A percentile compares a stretch with the other conserved stretches of the same genome.
Conservation (phyloP, 64 coral and sea anemone species). For the Montipora sp. region DNA sequence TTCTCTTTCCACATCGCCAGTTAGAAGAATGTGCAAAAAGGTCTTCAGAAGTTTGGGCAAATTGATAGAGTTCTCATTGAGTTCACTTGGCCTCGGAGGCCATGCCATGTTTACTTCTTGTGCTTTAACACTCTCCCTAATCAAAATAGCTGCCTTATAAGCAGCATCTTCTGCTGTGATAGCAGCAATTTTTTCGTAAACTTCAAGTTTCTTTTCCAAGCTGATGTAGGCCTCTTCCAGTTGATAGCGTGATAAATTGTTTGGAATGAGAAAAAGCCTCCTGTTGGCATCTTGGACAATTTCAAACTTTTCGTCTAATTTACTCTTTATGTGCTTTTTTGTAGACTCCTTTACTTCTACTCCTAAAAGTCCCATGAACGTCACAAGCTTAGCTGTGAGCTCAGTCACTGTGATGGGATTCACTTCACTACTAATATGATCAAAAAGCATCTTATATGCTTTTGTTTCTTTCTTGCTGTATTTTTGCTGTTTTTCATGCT, state of each 20-base stretch:
- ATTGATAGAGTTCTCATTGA: constrained; percentile 32
- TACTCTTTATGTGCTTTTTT: not conserved
- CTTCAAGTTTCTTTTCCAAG: too few species aligned
- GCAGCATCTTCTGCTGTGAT: not conserved
- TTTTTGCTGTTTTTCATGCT: too few species aligned
- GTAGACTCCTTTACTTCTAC: not conserved
- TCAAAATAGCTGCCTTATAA: not conserved
- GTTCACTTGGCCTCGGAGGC: constrained; percentile 21
- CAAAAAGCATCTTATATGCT: too few species aligned
- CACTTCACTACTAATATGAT: too few species aligned
- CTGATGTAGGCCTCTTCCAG: not conserved
- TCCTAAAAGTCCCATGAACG: constrained; percentile 4
- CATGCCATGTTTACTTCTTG: not conserved
- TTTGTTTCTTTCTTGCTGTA: too few species aligned
- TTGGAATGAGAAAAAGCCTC: not conserved
- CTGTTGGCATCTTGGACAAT: not conserved
- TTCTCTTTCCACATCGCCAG: constrained; percentile 22
- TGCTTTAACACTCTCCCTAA: not conserved
- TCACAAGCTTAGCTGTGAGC: constrained; percentile 4
- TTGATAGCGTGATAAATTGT: constrained; percentile 21
- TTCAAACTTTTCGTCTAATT: constrained; percentile 30
- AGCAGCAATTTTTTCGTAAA: not conserved
- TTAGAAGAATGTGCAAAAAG: constrained; percentile 52
- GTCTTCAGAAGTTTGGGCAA: constrained; percentile 25
- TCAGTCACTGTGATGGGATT: constrained; percentile 1